Base-by-base conservation (phyloP, 2,113 vertebrate genomes). In the Labeo rohita region DNA sequence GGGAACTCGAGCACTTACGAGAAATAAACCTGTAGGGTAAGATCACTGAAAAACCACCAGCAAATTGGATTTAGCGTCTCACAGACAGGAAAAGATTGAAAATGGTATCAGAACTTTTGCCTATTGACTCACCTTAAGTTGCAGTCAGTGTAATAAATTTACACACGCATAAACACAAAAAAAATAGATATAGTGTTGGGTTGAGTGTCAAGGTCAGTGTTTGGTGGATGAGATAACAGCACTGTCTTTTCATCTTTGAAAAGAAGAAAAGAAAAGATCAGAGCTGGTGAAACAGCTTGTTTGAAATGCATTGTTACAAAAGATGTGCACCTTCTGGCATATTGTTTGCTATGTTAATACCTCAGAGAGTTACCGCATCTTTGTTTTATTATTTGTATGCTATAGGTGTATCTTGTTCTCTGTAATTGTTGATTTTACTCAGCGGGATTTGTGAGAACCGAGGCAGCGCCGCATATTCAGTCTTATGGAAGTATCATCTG, bases 371-470 rank as follows among this genome's bases (percentile, higher is more conserved):
- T 54, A 10, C 47, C 18, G 23, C 3, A 1, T 52, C 45, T 83
- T 72, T 72, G 65, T 70, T 52, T 72, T 56, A 49, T 54, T 49
- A 47, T 81, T 54, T 52, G 49, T 43, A 49, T 83, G 49, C 47
- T 39, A 72, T 70, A 21, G 80, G 47, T 72, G 16, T 9, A 15
- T 39, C 34, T 68, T 70, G 49, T 72, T 56, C 6, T 72, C 43
- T 81, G 79, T 81, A 81, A 81, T 66, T 81, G 79, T n/a, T 49
- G 43, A 81, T 81, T 81, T 81, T 66, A 16, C 79, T 81, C 79
- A 2, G 39, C 5, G 15, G 79, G 21, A 45, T 49, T 66, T 49
- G 79, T 43, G 21, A 63, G 36, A 9, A 65, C 56, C 23, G 65
- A 47, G 13, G 39, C 56, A 80, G 39, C 34, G 52, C 1, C 52